phyloP scores from a whole-genome alignment of 2,113 vertebrate genomes.

The Hippocampus comes region DNA sequence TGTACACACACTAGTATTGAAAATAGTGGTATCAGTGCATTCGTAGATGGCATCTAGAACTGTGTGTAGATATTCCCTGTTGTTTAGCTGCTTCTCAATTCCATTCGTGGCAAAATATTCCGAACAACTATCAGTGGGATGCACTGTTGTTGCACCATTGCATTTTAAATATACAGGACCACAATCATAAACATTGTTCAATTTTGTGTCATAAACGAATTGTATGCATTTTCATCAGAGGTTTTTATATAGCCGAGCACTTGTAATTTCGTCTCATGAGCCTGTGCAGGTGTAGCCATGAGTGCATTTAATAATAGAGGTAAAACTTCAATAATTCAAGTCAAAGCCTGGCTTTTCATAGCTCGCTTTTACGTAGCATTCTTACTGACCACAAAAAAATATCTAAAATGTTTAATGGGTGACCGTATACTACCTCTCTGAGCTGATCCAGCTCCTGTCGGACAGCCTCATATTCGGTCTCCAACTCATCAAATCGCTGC shows the following conservation, averaged over 20 bases:
- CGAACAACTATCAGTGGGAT: neutral
- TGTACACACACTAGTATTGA: too few relatives aligned
- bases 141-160: neutral
- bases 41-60: neutral
- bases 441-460: constrained; percentile 90
- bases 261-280: neutral
- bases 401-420: neutral
- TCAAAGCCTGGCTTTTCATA: neutral
- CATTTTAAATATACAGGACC: neutral
- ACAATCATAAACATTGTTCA: neutral
- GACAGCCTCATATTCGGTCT: constrained; percentile 85
- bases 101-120: neutral
- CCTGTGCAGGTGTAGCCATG: neutral
- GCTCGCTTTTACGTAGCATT: neutral
- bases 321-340: neutral
- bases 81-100: too few relatives aligned
- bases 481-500: constrained; percentile 88
- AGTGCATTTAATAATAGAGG: neutral
- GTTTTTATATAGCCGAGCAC: neutral
- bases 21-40: neutral
- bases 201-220: neutral
- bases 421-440: constrained; percentile 80
- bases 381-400: too few relatives aligned
- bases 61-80: neutral
- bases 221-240: neutral